Conservation (phyloP, 2,797 vertebrate species). For the Mallotus villosus region DNA sequence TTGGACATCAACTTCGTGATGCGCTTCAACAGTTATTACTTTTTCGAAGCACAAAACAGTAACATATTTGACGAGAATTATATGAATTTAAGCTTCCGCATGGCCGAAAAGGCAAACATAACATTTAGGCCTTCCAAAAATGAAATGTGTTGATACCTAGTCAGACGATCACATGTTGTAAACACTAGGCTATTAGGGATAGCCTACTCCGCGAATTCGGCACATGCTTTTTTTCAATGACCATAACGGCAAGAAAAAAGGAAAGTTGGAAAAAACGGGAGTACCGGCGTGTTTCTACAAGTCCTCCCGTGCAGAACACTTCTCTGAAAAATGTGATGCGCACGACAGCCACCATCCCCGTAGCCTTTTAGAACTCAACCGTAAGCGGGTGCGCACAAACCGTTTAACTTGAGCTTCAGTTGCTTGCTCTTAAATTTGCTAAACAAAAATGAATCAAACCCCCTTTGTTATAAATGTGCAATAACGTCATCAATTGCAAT, state of each 20-base stretch:
- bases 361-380: constrained; percentile 23
- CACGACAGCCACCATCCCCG: constrained; percentile 19
- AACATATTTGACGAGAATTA: neutral
- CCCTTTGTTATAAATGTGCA: neutral
- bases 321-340: constrained; percentile 47
- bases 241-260: neutral
- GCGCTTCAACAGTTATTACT: neutral
- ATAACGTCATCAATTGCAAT: constrained; percentile 7
- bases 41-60: neutral
- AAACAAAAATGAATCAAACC: constrained; percentile 15
- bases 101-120: neutral
- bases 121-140: neutral
- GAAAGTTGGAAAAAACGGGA: neutral
- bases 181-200: neutral
- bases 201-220: neutral
- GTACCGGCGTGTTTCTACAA: constrained; percentile 54
- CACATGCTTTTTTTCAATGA: neutral
- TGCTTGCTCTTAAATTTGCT: neutral
- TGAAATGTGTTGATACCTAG: neutral
- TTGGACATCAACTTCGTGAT: constrained; percentile 1
- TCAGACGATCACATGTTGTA: neutral
- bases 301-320: constrained; percentile 22
- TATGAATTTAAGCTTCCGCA: neutral
- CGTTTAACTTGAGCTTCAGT: neutral
- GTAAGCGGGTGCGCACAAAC: constrained; percentile 25